Evolutionary conservation across 2,797 vertebrate species (phyloP).

Genomic region (Syngnathus rostellatus): DNA sequence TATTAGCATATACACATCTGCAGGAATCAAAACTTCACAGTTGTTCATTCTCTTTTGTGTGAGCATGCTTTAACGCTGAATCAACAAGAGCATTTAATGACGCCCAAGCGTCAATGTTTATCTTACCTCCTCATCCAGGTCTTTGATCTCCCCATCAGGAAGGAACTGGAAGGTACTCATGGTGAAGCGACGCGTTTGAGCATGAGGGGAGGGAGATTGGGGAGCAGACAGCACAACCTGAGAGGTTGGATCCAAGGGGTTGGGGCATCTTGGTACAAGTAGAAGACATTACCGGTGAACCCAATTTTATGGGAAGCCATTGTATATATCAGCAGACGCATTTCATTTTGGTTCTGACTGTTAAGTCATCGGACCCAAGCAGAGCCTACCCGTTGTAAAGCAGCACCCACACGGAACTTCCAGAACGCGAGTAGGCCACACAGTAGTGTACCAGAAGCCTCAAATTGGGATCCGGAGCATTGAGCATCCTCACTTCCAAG

Average conservation of each 20-base stretch:
- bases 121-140: constrained; percentile 62
- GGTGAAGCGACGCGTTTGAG: constrained; percentile 65
- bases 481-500: constrained; percentile 69
- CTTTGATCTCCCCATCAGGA: constrained; percentile 37
- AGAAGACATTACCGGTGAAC: not conserved
- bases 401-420: constrained; percentile 67
- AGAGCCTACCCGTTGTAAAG: constrained; percentile 68
- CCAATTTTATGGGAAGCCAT: not conserved
- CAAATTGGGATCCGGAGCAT: constrained; percentile 60
- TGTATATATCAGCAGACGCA: not conserved
- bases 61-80: not conserved
- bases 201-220: constrained; percentile 24
- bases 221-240: constrained; percentile 32
- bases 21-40: not conserved
- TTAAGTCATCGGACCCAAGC: not conserved
- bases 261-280: constrained; percentile 60
- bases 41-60: not conserved
- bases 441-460: constrained; percentile 73
- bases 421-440: constrained; percentile 73
- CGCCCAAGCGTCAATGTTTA: not conserved
- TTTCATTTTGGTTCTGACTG: not conserved
- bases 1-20: not conserved
- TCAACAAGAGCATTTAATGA: not conserved
- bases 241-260: constrained; percentile 56
- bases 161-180: constrained; percentile 73